A percentile compares a stretch with the other conserved stretches of the same genome.
phyloP scores from a whole-genome alignment of 2,797 vertebrate species.

The Chrosomus eos region DNA sequence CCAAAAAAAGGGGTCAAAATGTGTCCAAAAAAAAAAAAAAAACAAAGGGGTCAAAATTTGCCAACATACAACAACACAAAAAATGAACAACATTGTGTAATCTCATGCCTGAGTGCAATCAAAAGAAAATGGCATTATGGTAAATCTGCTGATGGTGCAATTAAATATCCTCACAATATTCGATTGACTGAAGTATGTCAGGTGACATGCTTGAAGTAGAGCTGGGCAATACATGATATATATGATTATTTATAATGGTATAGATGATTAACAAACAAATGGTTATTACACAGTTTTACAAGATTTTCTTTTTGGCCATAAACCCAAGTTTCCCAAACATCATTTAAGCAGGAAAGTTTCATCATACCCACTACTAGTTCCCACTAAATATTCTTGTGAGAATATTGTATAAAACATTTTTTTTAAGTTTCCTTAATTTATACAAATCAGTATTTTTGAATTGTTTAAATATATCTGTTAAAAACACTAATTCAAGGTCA shows the following conservation, averaged over 20 bases:
- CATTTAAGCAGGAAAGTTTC: background rate
- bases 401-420: background rate
- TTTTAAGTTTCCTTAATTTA: background rate
- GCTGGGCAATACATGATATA: constrained; percentile 8
- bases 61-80: background rate
- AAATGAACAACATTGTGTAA: background rate
- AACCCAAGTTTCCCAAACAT: background rate
- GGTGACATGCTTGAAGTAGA: constrained; percentile 70
- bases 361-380: background rate
- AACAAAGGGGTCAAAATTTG: background rate
- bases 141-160: background rate
- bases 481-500: background rate
- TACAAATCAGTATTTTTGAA: background rate
- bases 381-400: background rate
- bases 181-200: constrained; percentile 54
- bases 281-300: background rate
- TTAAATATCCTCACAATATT: background rate
- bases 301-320: background rate
- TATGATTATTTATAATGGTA: background rate
- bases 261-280: background rate
- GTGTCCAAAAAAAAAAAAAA: background rate
- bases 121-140: background rate
- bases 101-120: constrained; percentile 20
- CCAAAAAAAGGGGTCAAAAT: background rate
- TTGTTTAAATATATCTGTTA: background rate